These are phyloP conservation scores for Perca schrenkii DNA, from an alignment of 2,113 vertebrate genomes.

Conservation along the genomic window DNA sequence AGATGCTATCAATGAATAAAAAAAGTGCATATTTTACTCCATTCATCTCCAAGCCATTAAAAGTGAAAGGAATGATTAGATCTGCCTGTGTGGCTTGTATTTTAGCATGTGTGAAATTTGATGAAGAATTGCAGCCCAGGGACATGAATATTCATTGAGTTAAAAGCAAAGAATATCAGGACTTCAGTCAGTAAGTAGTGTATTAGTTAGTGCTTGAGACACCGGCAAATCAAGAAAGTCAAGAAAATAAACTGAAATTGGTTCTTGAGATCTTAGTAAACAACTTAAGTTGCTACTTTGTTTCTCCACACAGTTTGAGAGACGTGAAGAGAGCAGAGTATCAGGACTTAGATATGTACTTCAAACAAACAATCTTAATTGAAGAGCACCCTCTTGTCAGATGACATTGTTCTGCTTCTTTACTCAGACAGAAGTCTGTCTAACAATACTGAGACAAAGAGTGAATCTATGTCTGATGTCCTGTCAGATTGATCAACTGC, in stretches of 20 bases:
- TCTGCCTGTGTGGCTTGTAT: constrained; percentile 90
- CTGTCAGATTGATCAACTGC: constrained; percentile 75
- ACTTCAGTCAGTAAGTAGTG: neutral
- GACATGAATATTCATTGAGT: constrained; percentile 76
- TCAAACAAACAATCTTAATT: constrained; percentile 44
- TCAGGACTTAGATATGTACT: constrained; percentile 27
- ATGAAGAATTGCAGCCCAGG: constrained; percentile 62
- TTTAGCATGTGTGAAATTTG: constrained; percentile 81
- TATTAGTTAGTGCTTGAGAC: constrained; percentile 9
- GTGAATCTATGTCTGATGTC: constrained; percentile 56
- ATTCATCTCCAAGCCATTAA: constrained; percentile 96
- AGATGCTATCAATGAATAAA: constrained; percentile 98
- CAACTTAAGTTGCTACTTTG: constrained; percentile 8
- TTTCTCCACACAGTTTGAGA: neutral
- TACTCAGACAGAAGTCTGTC: constrained; percentile 53
- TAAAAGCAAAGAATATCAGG: constrained; percentile 56
- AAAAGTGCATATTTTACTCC: constrained; percentile 98
- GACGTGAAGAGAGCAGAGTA: constrained; percentile 8
- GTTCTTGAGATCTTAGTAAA: constrained; percentile 25
- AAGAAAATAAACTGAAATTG: constrained; percentile 42
- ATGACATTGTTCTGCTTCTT: constrained; percentile 55
- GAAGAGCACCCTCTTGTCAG: constrained; percentile 46
- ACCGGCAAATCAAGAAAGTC: neutral
- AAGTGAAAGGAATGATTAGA: constrained; percentile 98
- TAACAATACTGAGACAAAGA: constrained; percentile 63